Evolutionary conservation across 2,113 vertebrate genomes (phyloP), one percentile per base, ranked within the genome.

Genomic region (Plecotus auritus): DNA sequence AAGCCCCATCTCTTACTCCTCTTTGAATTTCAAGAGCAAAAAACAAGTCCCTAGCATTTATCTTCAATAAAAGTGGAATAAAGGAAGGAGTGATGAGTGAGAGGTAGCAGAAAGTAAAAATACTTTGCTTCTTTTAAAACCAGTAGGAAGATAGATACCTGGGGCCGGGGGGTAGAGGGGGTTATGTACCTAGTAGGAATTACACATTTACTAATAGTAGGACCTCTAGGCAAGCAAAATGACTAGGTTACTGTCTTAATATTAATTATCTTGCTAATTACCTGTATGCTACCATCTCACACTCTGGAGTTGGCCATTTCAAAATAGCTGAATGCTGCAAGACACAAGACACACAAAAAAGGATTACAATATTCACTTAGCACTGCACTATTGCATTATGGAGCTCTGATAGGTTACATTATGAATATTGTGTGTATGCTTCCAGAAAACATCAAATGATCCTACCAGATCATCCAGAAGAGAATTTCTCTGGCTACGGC

Each of bases 211-310:
- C 56, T 22, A 83, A 23, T 67, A 77, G 64, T 17, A 83, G 23
- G 28, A 96, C 17, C 28, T 84, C 28, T 49, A 92, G 4, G 9
- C 56, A 94, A 85, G 14, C 37, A 85, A 90, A 85, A 70, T 82
- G 42, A 64, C 6, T 72, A 91, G 5, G 10, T 88, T 95, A 87
- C 26, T 84, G 49, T 23, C 23, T 74, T 95, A 88, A 93, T 87
- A 45, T 54, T 70, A 69, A 82, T 59, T 81, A 77, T 70, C 20
- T 67, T 83, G 77, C 2, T 28, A 96, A 16, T 98, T 98, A 99
- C 99, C 99, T 99, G 99, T 99, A 99, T 54, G 99, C 99, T 96
- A 99, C 99, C 99, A 99, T 99, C 98, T 99, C 99, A 98, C 99
- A 99, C 54, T 99, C 99, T 7, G 99, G 99, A 3, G 99, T 98